Conservation (phyloP, 2,797 vertebrate species). For the Mallotus villosus region DNA sequence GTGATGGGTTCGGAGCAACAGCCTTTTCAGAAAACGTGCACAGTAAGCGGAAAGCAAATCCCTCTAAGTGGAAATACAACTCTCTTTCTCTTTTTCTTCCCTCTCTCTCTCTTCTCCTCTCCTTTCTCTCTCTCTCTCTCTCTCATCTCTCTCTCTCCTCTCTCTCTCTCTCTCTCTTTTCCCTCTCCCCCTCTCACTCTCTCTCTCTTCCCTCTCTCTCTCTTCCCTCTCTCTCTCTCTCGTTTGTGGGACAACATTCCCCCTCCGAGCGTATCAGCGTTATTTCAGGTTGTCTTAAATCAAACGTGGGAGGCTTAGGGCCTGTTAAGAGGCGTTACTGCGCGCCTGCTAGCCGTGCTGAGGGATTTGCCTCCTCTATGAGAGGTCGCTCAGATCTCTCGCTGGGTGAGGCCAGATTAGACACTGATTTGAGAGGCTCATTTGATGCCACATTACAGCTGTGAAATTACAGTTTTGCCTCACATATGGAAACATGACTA, state of each 20-base stretch:
- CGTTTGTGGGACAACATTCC: conserved; percentile 69
- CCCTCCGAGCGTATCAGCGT: conserved; percentile 69
- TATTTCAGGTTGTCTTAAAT: conserved; percentile 76
- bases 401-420: conserved; percentile 68
- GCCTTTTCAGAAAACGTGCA: conserved; percentile 53
- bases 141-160: background rate
- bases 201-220: background rate
- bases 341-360: conserved; percentile 49
- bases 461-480: conserved; percentile 60
- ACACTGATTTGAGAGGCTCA: conserved; percentile 71
- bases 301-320: conserved; percentile 67
- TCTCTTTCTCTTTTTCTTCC: background rate
- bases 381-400: conserved; percentile 63
- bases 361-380: conserved; percentile 56
- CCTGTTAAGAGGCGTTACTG: conserved; percentile 66
- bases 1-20: conserved; percentile 50
- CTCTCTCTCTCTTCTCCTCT: background rate
- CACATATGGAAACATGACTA: conserved; percentile 48
- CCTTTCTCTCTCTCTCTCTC: background rate
- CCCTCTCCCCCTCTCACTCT: conserved; percentile 20
- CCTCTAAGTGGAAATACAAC: conserved; percentile 21
- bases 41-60: conserved; percentile 60
- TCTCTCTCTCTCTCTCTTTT: background rate
- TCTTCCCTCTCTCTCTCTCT: background rate
- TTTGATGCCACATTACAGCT: conserved; percentile 72